Evolutionary conservation across 2,797 vertebrate genomes (phyloP).

Genomic region (Cuculus canorus): DNA sequence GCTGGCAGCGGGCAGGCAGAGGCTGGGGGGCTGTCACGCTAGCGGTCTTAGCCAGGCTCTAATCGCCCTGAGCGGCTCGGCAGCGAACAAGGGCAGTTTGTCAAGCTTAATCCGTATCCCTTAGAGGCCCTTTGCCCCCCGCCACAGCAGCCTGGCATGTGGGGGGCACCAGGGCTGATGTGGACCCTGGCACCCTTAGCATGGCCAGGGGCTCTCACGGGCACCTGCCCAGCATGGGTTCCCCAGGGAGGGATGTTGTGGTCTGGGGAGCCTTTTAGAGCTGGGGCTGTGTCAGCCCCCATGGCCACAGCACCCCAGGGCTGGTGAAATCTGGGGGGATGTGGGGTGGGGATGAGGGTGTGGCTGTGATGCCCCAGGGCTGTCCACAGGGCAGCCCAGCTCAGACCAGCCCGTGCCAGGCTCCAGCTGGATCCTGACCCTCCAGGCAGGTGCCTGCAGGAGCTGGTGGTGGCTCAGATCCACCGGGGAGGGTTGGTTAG

Average conservation of each 20-base stretch:
- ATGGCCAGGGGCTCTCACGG: rapidly evolving
- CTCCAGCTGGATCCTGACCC: not conserved
- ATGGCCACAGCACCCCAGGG: not conserved
- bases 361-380: not conserved
- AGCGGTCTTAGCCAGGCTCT: slow-evolving; percentile 39
- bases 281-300: not conserved
- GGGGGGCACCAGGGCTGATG: rapidly evolving
- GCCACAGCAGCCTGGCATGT: not conserved
- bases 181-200: rapidly evolving
- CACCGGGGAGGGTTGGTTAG: not conserved
- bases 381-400: not conserved
- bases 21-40: slow-evolving; percentile 21
- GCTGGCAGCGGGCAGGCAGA: not conserved
- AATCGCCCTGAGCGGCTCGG: slow-evolving; percentile 42
- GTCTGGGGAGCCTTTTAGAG: not conserved
- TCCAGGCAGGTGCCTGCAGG: not conserved
- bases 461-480: not conserved
- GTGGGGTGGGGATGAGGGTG: not conserved
- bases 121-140: not conserved
- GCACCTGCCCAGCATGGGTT: not conserved
- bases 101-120: slow-evolving; percentile 37
- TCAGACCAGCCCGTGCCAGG: not conserved
- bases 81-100: slow-evolving; percentile 56
- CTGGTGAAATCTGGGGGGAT: not conserved
- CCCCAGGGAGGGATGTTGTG: rapidly evolving